These are phyloP conservation scores for Hermodice carunculata DNA, from an alignment of 2,888 invertebrate species.

Conservation along the genomic window DNA sequence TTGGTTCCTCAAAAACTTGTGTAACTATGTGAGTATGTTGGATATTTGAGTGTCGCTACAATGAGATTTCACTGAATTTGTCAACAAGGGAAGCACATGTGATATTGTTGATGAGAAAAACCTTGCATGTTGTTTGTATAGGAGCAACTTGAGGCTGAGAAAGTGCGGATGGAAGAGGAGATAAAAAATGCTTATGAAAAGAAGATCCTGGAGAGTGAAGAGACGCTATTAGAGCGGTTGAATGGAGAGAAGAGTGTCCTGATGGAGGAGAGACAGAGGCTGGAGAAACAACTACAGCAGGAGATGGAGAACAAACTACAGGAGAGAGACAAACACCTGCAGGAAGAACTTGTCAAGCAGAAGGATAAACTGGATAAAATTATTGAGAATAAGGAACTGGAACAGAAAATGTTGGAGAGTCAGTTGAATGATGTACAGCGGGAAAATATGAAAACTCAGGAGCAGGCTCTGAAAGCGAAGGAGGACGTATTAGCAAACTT, in stretches of 20 bases:
- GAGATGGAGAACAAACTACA: slow-evolving; percentile 75
- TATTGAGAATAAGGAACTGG: slow-evolving; percentile 56
- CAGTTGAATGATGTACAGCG: slow-evolving; percentile 54
- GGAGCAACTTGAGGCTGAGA: slow-evolving; percentile 56
- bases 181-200: slow-evolving; percentile 39
- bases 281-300: slow-evolving; percentile 66
- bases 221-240: slow-evolving; percentile 17
- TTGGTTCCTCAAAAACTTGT: too few species aligned
- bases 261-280: slow-evolving; percentile 71
- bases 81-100: too few species aligned
- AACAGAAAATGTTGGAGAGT: slow-evolving; percentile 58
- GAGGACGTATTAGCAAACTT: slow-evolving; percentile 60
- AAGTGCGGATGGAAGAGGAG: slow-evolving; percentile 69
- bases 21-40: too few species aligned
- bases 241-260: slow-evolving; percentile 61
- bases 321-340: slow-evolving; percentile 57
- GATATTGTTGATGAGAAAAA: too few species aligned
- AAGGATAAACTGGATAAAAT: slow-evolving; percentile 33
- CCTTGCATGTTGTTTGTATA: too few species aligned
- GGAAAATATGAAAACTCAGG: slow-evolving; percentile 54
- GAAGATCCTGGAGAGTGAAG: slow-evolving; percentile 33
- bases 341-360: slow-evolving; percentile 36
- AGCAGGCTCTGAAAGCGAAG: slow-evolving; percentile 50
- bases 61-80: too few species aligned
- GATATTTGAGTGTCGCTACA: too few species aligned